Conservation (phyloP, 2,797 vertebrate genomes). For the Channallabes apus region DNA sequence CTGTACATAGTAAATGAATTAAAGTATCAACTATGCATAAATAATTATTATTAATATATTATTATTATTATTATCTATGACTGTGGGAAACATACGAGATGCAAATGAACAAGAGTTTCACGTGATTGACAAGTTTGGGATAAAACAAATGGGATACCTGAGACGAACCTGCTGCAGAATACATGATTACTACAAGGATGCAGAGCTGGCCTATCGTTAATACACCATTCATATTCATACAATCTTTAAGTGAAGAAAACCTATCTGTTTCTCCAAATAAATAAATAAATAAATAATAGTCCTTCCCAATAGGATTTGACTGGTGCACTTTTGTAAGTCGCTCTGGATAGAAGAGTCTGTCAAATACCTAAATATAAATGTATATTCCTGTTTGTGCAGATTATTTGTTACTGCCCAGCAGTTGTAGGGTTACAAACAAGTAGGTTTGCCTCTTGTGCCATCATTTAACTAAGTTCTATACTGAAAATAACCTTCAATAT, state of each 20-base stretch:
- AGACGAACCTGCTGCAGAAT: neutral
- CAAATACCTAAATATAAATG: too few species aligned
- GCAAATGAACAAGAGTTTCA: constrained; percentile 3
- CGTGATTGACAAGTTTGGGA: neutral
- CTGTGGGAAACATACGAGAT: neutral
- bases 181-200: neutral
- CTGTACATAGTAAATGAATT: neutral
- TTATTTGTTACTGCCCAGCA: neutral
- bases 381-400: neutral
- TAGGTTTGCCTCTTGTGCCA: neutral
- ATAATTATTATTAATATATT: neutral
- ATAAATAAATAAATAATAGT: too few species aligned
- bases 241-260: too few species aligned
- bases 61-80: too few species aligned
- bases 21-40: neutral
- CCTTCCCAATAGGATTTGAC: too few species aligned
- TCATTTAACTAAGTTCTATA: neutral
- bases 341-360: too few species aligned
- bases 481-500: neutral
- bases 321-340: too few species aligned
- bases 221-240: neutral
- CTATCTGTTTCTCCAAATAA: too few species aligned
- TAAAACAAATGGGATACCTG: neutral
- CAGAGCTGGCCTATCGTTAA: neutral
- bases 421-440: neutral